Base-by-base conservation (phyloP, 2,797 vertebrate species). In the Clarias pachynema region DNA sequence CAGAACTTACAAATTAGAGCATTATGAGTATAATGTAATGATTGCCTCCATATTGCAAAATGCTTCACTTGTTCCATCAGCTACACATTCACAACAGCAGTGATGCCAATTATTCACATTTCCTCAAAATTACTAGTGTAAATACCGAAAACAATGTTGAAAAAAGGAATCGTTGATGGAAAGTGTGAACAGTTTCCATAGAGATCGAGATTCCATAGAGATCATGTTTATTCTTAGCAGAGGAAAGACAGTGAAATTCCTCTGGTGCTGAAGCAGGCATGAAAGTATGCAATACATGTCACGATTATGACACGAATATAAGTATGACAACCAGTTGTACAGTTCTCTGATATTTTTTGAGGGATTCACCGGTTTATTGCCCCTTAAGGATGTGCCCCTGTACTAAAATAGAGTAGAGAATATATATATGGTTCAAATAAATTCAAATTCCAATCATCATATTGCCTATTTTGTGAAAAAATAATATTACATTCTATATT, bases 161-260 rank as follows among this genome's bases (percentile, higher is more conserved):
- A 62, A 8, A 37, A 63, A 29, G 29, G 56, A 59, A 44, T 40
- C 18, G 6, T 40, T 79, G 77, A 18, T 79, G 59, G 22, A 79
- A 62, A 20, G 59, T 63, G 59, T 62, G 15, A 79, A 26, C 77
- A 79, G 77, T 79, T 79, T 26, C 59, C 57, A 63, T 79, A 79
- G 24, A 63, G 34, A 79, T 79, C 10, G 4, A 56, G 26, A 60
- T 59, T 77, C 29, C 9, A 59, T 34, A 56, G 16, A 77, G 74
- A 24, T 60, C 57, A 62, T 79, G 77, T 79, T 79, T 63, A 79
- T 63, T 79, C 77, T 79, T 44, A 79, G 77, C 59, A 44, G 37
- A 79, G 77, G 49, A 68, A 56, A 56, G 44, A 84, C 57, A 70
- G 63, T 59, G 53, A 77, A 5, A 59, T 77, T 77, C 5, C 15